These are phyloP conservation scores for Choreutis nemorana DNA, from an alignment of 2,888 invertebrate species.

Conservation along the genomic window DNA sequence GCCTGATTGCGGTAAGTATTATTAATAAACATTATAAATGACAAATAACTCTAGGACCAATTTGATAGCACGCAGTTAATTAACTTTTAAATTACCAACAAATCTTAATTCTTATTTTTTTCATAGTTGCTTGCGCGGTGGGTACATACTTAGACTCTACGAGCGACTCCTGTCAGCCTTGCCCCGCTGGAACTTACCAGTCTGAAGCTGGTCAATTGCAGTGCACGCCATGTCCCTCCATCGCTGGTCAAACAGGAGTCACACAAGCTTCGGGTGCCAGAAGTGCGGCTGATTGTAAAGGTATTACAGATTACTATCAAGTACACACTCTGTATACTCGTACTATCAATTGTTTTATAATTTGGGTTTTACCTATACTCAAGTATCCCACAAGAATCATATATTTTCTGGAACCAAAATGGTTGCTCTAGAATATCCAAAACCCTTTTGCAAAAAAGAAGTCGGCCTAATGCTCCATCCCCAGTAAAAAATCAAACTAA, in stretches of 20 bases:
- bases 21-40: neutral
- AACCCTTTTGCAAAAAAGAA: no score
- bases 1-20: constrained; percentile 83
- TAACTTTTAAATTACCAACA: neutral
- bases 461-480: no score
- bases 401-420: no score
- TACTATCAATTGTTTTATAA: no score
- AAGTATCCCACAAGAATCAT: no score
- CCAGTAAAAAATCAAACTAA: no score
- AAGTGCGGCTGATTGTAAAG: constrained; percentile 89
- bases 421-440: no score
- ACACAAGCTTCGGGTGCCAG: constrained; percentile 88
- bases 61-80: neutral
- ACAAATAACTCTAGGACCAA: neutral
- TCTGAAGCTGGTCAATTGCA: constrained; percentile 90
- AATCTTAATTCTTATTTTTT: neutral
- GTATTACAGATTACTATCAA: no score
- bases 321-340: no score
- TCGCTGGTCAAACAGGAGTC: constrained; percentile 89
- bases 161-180: constrained; percentile 81
- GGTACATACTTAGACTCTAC: constrained; percentile 85
- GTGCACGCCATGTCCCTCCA: constrained; percentile 89
- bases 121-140: constrained; percentile 90
- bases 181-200: constrained; percentile 91
- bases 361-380: no score